Conservation (phyloP, 2,888 invertebrate genomes). For the Ophion ellenae region DNA sequence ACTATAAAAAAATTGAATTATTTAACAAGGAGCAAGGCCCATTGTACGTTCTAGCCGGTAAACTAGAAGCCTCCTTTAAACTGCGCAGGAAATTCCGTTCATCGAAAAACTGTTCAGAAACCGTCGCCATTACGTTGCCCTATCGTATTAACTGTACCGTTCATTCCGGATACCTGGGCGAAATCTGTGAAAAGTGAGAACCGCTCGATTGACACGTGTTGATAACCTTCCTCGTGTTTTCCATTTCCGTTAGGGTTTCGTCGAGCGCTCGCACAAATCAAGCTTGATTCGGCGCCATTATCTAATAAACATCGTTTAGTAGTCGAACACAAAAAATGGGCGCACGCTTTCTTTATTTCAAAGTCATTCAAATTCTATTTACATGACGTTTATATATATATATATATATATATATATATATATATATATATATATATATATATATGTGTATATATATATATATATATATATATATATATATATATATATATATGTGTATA, state of each 20-base stretch:
- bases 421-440: not conserved
- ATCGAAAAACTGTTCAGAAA: not conserved
- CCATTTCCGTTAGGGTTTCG: not conserved
- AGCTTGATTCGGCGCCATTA: conserved; percentile 6
- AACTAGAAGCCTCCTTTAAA: no score
- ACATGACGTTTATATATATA: conserved; percentile 42
- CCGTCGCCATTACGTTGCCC: not conserved
- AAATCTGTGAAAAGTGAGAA: not conserved
- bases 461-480: conserved; percentile 20
- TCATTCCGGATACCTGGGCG: not conserved
- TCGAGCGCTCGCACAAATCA: not conserved
- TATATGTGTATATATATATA: conserved; percentile 14
- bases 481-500: conserved; percentile 21
- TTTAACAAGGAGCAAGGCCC: no score
- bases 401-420: conserved; percentile 22
- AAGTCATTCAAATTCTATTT: conserved; percentile 52
- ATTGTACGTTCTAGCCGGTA: no score
- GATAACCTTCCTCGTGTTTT: conserved; percentile 9
- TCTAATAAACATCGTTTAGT: conserved; percentile 17
- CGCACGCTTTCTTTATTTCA: conserved; percentile 54
- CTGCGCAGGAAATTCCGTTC: not conserved
- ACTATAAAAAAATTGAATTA: no score
- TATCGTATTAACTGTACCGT: no score
- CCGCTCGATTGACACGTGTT: not conserved
- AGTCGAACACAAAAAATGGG: not conserved